Evolutionary conservation across 1,140 invertebrate genomes (phyloP), one percentile per base, ranked within the genome.

Genomic region (Sminthurinus signatus): DNA sequence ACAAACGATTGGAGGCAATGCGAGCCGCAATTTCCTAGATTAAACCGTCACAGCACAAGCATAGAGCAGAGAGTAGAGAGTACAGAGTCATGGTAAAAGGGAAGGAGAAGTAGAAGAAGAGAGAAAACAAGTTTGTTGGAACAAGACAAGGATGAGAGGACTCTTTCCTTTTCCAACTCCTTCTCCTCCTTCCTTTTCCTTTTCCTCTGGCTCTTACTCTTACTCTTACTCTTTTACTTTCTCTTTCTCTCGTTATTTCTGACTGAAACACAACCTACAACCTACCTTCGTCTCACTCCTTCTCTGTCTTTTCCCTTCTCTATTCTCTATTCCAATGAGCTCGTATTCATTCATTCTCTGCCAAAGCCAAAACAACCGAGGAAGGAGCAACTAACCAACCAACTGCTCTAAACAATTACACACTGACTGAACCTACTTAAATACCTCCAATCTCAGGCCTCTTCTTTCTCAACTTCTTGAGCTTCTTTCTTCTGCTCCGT

Each of bases 11-110:
- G 64, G 61, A 68, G 66, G 65, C 58, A 69, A 69, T 69, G 61
- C 60, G 70, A 69, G 70, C 70, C 70, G 65, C 70, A 72, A 72
- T 72, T 72, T 72, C 64, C 65, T 66, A 72, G 70, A 72, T 72
- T 72, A 72, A 72, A 72, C 64, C 65, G 69, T 70, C 69, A 70
- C 65, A 64, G 65, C 62, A 62, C 65, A 70, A 62, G 62, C 65
- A 54, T 63, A 43, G 31, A 48, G 39, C 58, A 51, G 29, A 55
- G 43, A n/a, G n/a, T n/a, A n/a, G n/a, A n/a, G n/a, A n/a, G n/a
- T n/a, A n/a, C n/a, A n/a, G n/a, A n/a, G n/a, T n/a, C n/a, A n/a
- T n/a, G n/a, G n/a, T n/a, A n/a, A n/a, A n/a, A n/a, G n/a, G n/a
- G n/a, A n/a, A n/a, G n/a, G n/a, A n/a, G n/a, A n/a, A n/a, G n/a